Evolutionary conservation across 1,140 invertebrate species (phyloP).

Genomic region (Drosophila sturtevanti): DNA sequence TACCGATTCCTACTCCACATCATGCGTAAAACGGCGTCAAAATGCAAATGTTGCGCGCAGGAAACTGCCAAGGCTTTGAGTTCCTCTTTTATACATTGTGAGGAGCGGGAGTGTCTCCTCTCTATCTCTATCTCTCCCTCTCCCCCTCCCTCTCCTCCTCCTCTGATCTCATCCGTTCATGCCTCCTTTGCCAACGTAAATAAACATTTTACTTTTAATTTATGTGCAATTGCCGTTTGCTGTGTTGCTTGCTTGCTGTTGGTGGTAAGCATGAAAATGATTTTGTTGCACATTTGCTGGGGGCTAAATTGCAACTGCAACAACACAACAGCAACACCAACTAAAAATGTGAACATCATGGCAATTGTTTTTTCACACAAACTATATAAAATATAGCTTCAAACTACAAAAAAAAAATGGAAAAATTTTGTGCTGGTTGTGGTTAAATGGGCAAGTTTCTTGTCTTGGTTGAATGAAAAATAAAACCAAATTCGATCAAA

Average conservation of each 20-base stretch:
- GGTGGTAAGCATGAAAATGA: slow-evolving; percentile 57
- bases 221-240: slow-evolving; percentile 53
- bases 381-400: slow-evolving; percentile 4
- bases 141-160: not conserved
- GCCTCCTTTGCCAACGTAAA: slow-evolving; percentile 56
- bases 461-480: no score
- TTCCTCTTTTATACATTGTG: slow-evolving; percentile 6
- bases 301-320: slow-evolving; percentile 40
- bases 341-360: slow-evolving; percentile 40
- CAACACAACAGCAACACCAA: slow-evolving; percentile 48
- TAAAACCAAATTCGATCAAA: no score
- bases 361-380: slow-evolving; percentile 5
- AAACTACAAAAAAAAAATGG: not conserved
- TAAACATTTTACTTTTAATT: slow-evolving; percentile 78
- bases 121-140: not conserved
- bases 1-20: slow-evolving; percentile 42
- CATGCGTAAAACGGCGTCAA: slow-evolving; percentile 78
- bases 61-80: slow-evolving; percentile 52
- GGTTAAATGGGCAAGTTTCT: no score
- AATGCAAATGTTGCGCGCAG: slow-evolving; percentile 72
- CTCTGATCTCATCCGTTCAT: not conserved
- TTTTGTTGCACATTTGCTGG: slow-evolving; percentile 66
- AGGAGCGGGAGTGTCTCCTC: not conserved
- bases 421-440: no score
- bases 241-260: no score